Percentiles rank a stretch among this genome's conserved stretches.
These are phyloP conservation scores for Neuroterus valhalla DNA, from an alignment of 1,140 invertebrate species.

Conservation along the genomic window DNA sequence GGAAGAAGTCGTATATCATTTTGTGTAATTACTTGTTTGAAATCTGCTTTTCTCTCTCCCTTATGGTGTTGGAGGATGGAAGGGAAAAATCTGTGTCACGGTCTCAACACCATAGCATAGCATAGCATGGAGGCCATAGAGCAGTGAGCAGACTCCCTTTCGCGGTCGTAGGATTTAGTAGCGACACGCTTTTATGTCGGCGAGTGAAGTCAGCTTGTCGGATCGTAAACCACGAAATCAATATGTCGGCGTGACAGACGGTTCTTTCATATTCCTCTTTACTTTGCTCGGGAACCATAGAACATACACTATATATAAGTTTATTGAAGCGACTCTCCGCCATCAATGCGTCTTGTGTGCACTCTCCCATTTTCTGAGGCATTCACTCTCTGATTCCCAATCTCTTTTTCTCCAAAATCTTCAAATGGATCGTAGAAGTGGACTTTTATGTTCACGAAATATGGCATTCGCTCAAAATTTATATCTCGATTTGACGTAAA, in stretches of 20 bases:
- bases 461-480: conserved; percentile 20
- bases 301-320: too few species aligned
- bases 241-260: conserved; percentile 41
- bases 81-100: conserved; percentile 5
- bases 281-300: conserved; percentile 16
- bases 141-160: conserved; percentile 39
- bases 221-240: conserved; percentile 51
- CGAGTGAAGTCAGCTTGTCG: conserved; percentile 41
- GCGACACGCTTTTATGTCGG: conserved; percentile 38
- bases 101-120: conserved; percentile 4
- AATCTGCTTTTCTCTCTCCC: neutral
- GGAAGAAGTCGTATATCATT: conserved; percentile 20
- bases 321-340: neutral
- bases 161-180: conserved; percentile 32
- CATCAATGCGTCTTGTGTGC: conserved; percentile 10
- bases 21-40: conserved; percentile 22
- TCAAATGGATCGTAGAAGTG: conserved; percentile 14
- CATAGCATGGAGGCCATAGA: too few species aligned
- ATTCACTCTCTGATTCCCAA: conserved; percentile 13
- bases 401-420: conserved; percentile 12
- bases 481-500: neutral
- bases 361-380: neutral
- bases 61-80: neutral
- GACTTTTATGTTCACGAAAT: conserved; percentile 19
- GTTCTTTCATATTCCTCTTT: conserved; percentile 30